Conservation (phyloP, 2,888 invertebrate species). For the Amblyjoppa proteus region DNA sequence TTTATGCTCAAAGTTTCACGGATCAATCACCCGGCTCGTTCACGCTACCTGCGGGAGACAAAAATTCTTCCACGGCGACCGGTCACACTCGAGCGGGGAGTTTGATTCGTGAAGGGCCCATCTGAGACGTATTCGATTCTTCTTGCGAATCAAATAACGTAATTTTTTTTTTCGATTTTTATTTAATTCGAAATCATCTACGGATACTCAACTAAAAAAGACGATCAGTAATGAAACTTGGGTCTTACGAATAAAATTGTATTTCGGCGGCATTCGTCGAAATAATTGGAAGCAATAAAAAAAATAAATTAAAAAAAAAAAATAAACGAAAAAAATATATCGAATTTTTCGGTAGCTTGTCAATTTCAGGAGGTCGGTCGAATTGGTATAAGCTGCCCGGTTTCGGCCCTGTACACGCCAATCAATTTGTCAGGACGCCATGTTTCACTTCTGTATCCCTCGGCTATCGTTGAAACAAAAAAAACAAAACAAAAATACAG, state of each 20-base stretch:
- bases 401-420: constrained; percentile 20
- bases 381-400: constrained; percentile 19
- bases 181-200: no score
- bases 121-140: no score
- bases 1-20: constrained; percentile 75
- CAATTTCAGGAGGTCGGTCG: not conserved
- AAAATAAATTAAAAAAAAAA: not conserved
- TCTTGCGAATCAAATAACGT: no score
- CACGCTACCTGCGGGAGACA: constrained; percentile 6
- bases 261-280: no score
- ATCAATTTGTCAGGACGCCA: constrained; percentile 52
- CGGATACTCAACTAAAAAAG: no score
- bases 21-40: constrained; percentile 71
- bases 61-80: not conserved
- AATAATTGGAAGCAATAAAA: not conserved
- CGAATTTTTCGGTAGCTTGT: not conserved
- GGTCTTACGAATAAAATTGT: no score
- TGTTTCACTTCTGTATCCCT: constrained; percentile 29
- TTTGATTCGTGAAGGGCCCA: not conserved
- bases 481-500: constrained; percentile 50
- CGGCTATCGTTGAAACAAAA: constrained; percentile 56
- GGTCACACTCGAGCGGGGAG: not conserved
- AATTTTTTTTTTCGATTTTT: no score
- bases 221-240: no score
- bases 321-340: not conserved